Evolutionary conservation across 2,797 vertebrate genomes (phyloP).

Genomic region (Acanthurus lineatus): DNA sequence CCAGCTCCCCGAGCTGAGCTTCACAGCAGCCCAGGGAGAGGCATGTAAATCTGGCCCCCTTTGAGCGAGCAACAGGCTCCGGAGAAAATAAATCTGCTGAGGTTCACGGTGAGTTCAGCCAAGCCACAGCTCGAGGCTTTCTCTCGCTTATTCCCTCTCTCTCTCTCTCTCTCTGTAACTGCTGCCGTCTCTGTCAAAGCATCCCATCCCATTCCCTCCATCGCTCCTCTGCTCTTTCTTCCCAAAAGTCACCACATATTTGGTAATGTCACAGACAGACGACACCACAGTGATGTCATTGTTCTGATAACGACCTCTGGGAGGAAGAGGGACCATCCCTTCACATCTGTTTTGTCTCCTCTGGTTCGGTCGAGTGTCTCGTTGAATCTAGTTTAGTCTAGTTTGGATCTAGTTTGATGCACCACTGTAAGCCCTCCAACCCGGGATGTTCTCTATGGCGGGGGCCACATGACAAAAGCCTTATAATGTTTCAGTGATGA

Average conservation of each 20-base stretch:
- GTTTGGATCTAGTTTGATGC: conserved; percentile 33
- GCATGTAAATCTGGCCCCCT: conserved; percentile 79
- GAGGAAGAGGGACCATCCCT: conserved; percentile 61
- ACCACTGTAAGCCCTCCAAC: conserved; percentile 19
- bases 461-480: conserved; percentile 43
- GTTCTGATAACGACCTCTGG: conserved; percentile 52
- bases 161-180: conserved; percentile 43
- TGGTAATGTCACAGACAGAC: conserved; percentile 52
- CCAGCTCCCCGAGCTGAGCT: conserved; percentile 52
- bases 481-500: conserved; percentile 31
- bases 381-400: conserved; percentile 39
- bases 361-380: conserved; percentile 46
- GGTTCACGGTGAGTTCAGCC: conserved; percentile 88
- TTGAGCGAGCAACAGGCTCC: conserved; percentile 78
- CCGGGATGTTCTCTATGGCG: conserved; percentile 15
- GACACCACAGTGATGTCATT: conserved; percentile 67
- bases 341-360: conserved; percentile 65
- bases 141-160: conserved; percentile 37
- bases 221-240: conserved; percentile 27
- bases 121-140: conserved; percentile 78
- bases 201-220: conserved; percentile 40
- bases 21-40: conserved; percentile 69
- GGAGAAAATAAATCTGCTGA: conserved; percentile 83
- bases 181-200: conserved; percentile 50
- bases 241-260: conserved; percentile 44